Evolutionary conservation across 1,140 invertebrate genomes (phyloP).

Genomic region (Cydia pomonella): DNA sequence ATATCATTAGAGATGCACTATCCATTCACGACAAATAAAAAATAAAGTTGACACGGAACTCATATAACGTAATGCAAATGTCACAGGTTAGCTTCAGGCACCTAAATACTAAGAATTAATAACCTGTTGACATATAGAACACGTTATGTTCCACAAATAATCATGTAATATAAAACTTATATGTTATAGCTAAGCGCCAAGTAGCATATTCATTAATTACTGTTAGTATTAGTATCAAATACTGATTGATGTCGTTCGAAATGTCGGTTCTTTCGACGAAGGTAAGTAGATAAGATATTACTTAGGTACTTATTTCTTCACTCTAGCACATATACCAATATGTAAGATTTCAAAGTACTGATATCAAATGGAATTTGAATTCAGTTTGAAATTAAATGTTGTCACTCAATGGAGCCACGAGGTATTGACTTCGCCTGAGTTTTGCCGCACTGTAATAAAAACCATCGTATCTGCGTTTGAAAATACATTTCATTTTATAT

Average conservation of each 20-base stretch:
- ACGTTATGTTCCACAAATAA: neutral
- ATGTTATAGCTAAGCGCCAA: neutral
- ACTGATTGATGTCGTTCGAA: too few species aligned
- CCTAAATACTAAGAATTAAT: neutral
- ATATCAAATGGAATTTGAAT: too few species aligned
- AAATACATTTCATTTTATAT: neutral
- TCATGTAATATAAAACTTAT: neutral
- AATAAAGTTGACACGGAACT: neutral
- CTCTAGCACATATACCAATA: too few species aligned
- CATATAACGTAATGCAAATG: neutral
- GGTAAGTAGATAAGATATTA: too few species aligned
- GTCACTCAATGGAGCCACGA: neutral
- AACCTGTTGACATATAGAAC: neutral
- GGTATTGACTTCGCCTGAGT: neutral
- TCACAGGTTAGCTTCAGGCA: neutral
- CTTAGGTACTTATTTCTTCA: too few species aligned
- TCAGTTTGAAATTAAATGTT: neutral
- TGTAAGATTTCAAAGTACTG: too few species aligned
- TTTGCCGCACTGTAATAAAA: neutral
- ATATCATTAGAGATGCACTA: neutral
- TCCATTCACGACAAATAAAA: neutral
- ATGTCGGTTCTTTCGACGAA: neutral
- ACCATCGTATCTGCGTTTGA: neutral
- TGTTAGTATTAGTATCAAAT: too few species aligned
- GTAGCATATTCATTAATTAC: neutral